Percentiles rank a stretch among this genome's conserved stretches.
Evolutionary conservation across 30 jellyfish, hydroid and myxozoan species (phyloP).

Genomic region (Pseudorhiza aurosa): DNA sequence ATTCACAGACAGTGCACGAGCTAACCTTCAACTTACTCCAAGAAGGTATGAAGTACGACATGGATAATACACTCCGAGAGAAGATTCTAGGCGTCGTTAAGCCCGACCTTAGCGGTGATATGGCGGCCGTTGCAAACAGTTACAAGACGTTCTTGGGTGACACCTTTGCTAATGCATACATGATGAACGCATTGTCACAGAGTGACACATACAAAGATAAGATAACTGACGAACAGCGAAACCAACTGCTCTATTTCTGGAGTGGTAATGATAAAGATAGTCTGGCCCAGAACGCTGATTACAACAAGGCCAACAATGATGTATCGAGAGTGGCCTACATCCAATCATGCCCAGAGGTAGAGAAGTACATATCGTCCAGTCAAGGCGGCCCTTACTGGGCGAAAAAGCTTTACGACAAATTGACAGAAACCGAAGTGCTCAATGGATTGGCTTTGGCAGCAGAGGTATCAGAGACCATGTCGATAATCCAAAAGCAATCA

Average conservation of each 20-base stretch:
- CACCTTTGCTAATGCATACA: constrained; percentile 39
- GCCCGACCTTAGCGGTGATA: constrained; percentile 49
- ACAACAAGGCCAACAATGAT: constrained; percentile 56
- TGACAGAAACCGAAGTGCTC: constrained; percentile 30
- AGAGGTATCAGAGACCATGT: constrained; percentile 19
- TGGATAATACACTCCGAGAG: constrained; percentile 30
- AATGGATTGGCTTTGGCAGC: constrained; percentile 53
- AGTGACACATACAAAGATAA: constrained; percentile 43
- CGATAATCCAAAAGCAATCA: constrained; percentile 47
- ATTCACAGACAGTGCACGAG: constrained; percentile 36
- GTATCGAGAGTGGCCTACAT: constrained; percentile 55
- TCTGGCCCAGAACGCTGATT: constrained; percentile 22
- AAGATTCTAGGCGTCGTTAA: constrained; percentile 35
- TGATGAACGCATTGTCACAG: constrained; percentile 52
- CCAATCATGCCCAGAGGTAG: constrained; percentile 43
- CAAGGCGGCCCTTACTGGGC: constrained; percentile 70
- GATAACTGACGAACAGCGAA: constrained; percentile 54
- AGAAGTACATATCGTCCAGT: constrained; percentile 14
- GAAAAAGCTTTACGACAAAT: constrained; percentile 35
- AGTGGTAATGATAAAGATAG: constrained; percentile 37
- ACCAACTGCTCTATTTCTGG: constrained; percentile 39
- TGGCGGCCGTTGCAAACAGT: constrained; percentile 37
- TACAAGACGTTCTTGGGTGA: constrained; percentile 36
- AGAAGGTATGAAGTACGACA: constrained; percentile 65
- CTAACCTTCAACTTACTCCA: constrained; percentile 54